Percentiles rank a stretch among this genome's conserved stretches.
phyloP scores from a whole-genome alignment of 2,113 vertebrate species.

The Plotosus lineatus region DNA sequence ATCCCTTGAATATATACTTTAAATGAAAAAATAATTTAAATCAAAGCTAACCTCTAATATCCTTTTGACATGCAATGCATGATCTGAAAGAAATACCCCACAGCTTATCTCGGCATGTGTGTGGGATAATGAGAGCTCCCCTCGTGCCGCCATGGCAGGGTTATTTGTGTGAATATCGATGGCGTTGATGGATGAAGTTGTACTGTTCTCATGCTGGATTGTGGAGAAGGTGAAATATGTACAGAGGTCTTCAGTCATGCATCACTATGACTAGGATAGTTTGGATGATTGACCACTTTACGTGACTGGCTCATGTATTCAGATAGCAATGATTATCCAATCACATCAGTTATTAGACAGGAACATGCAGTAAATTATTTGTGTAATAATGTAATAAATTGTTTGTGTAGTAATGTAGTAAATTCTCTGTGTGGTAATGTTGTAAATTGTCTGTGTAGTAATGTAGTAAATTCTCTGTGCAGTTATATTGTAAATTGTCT shows the following conservation, averaged over 20 bases:
- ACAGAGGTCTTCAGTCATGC: conserved; percentile 14
- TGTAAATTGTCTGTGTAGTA: no score
- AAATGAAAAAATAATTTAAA: not conserved
- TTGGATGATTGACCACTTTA: conserved; percentile 37
- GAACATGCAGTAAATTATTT: no score
- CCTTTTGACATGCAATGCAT: not conserved
- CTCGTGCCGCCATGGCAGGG: conserved; percentile 25
- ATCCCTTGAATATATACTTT: not conserved
- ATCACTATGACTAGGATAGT: conserved; percentile 40
- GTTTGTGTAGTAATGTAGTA: no score
- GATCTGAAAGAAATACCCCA: not conserved
- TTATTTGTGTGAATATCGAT: conserved; percentile 39
- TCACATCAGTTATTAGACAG: not conserved
- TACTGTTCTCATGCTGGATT: conserved; percentile 30
- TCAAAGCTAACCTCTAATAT: not conserved
- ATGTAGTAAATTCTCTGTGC: no score
- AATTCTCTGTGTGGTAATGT: no score
- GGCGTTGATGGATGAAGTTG: conserved; percentile 47
- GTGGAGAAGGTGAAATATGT: conserved; percentile 39
- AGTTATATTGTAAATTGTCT: no score
- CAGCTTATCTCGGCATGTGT: not conserved
- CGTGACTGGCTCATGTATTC: not conserved
- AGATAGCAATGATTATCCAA: not conserved
- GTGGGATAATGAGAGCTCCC: not conserved
- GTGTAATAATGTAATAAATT: no score